Conservation (phyloP, 2,113 vertebrate genomes). For the Epinephelus fuscoguttatus region DNA sequence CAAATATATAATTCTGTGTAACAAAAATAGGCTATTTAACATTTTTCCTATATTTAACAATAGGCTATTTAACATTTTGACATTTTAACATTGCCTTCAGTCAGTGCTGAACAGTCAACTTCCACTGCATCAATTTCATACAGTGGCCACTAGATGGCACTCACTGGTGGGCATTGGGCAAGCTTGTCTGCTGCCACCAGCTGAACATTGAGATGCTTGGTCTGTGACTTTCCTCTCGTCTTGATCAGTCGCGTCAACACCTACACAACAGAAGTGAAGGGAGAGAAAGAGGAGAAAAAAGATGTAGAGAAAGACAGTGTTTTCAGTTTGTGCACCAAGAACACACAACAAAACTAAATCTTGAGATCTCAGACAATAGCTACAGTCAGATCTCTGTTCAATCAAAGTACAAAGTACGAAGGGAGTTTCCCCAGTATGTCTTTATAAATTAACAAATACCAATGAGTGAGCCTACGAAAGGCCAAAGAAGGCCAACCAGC, state of each 20-base stretch:
- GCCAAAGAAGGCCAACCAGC: no score
- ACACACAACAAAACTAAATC: no score
- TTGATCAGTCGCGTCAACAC: slow-evolving; percentile 98
- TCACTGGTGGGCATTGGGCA: slow-evolving; percentile 95
- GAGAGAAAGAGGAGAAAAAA: not conserved
- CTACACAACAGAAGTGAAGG: slow-evolving; percentile 76
- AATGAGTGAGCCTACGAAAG: no score
- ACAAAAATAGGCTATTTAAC: not conserved
- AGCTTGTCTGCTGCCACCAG: slow-evolving; percentile 98
- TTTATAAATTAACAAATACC: no score
- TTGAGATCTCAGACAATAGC: no score
- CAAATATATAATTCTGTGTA: not conserved
- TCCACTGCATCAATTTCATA: not conserved
- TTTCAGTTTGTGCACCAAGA: no score
- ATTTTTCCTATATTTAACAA: no score
- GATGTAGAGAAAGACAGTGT: not conserved
- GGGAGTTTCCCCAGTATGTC: no score
- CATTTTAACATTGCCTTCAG: no score
- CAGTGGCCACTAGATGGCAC: slow-evolving; percentile 69
- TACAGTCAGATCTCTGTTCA: no score
- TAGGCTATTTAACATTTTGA: not conserved
- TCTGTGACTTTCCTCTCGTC: slow-evolving; percentile 98
- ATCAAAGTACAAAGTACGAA: no score
- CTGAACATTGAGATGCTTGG: slow-evolving; percentile 98
- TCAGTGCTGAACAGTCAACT: not conserved